Evolutionary conservation across 2,113 vertebrate species (phyloP).

Genomic region (Anoplopoma fimbria): DNA sequence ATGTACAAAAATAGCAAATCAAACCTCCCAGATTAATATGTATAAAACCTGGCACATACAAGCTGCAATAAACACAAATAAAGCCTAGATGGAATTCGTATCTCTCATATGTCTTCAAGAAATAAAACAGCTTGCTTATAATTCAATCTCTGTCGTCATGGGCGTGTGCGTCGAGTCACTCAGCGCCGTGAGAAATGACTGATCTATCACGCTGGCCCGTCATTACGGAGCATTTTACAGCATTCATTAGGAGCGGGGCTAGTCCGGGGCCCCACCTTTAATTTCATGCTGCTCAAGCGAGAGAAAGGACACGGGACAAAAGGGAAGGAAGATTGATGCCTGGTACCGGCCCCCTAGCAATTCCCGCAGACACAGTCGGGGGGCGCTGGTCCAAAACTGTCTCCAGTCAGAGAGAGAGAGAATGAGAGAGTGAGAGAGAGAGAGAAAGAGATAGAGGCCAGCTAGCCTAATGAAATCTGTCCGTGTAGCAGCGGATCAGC

Average conservation of each 20-base stretch:
- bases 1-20: neutral
- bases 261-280: slow-evolving; percentile 80
- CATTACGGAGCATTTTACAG: slow-evolving; percentile 81
- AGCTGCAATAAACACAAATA: slow-evolving; percentile 1
- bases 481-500: slow-evolving; percentile 79
- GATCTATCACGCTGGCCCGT: slow-evolving; percentile 74
- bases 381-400: slow-evolving; percentile 45
- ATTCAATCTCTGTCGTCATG: slow-evolving; percentile 26
- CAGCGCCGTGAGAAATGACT: slow-evolving; percentile 73
- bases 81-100: neutral
- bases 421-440: neutral
- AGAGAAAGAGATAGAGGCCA: slow-evolving; percentile 8
- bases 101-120: neutral
- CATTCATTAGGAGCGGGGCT: slow-evolving; percentile 74
- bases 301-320: slow-evolving; percentile 80
- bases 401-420: slow-evolving; percentile 13
- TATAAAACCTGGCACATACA: neutral
- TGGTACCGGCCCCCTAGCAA: slow-evolving; percentile 41
- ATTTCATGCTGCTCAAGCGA: slow-evolving; percentile 84
- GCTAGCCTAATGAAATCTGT: slow-evolving; percentile 79
- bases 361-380: slow-evolving; percentile 61
- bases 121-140: slow-evolving; percentile 2
- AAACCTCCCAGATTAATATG: neutral
- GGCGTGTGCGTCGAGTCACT: slow-evolving; percentile 38
- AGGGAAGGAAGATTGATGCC: slow-evolving; percentile 81